Conservation (phyloP, 2,888 invertebrate species). For the Itoplectis maculator region DNA sequence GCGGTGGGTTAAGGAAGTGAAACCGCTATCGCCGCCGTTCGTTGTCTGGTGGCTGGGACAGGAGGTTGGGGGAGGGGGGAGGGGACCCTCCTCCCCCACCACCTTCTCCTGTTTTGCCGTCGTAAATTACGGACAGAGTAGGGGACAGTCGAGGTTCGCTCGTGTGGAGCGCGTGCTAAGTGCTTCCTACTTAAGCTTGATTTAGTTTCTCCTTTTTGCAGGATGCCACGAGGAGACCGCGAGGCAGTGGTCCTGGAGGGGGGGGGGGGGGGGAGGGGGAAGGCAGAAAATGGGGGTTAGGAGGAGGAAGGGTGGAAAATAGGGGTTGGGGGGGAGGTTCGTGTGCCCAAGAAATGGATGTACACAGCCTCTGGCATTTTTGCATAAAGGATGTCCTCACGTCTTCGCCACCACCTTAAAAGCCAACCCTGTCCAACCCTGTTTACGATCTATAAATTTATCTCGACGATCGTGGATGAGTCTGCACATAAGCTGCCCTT, state of each 20-base stretch:
- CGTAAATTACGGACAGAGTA: constrained; percentile 71
- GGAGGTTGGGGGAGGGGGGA: not conserved
- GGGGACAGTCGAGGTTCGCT: constrained; percentile 38
- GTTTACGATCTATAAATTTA: constrained; percentile 27
- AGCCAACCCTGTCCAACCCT: not conserved
- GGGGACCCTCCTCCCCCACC: no score
- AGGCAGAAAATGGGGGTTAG: no score
- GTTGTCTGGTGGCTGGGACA: constrained; percentile 34
- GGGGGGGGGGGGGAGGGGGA: no score
- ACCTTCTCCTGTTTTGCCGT: constrained; percentile 72
- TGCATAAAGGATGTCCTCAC: constrained; percentile 9
- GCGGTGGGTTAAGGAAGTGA: constrained; percentile 16
- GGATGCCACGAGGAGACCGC: constrained; percentile 11
- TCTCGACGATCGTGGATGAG: not conserved
- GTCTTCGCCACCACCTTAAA: not conserved
- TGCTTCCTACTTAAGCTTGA: constrained; percentile 69
- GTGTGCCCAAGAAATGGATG: not conserved
- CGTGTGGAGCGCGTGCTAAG: constrained; percentile 63
- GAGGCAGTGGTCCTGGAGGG: not conserved
- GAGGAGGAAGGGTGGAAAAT: no score
- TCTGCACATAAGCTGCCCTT: not conserved
- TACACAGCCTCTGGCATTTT: constrained; percentile 12
- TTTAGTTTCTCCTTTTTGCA: constrained; percentile 59
- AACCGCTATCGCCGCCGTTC: not conserved
- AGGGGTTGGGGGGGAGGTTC: no score